A percentile compares a stretch with the other conserved stretches of the same genome.
Conservation (phyloP, 1,140 invertebrate species). For the Helicoverpa armigera region DNA sequence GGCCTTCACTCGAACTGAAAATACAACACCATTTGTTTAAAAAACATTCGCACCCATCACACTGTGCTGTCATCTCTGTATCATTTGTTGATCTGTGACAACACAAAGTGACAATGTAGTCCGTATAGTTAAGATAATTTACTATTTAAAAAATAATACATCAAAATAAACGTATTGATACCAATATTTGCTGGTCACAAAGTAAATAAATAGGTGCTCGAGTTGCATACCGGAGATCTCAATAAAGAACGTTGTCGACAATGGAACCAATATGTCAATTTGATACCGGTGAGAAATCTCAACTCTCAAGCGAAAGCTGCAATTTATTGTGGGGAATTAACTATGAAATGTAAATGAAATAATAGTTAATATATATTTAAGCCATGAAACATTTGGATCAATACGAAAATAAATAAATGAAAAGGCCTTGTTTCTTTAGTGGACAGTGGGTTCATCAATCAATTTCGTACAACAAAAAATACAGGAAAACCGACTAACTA, state of each 20-base stretch:
- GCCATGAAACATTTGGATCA: neutral
- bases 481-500: neutral
- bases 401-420: neutral
- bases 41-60: neutral
- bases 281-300: no score
- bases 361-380: no score
- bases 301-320: no score
- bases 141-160: neutral
- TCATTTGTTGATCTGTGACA: neutral
- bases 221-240: no score
- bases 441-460: slow-evolving; percentile 11
- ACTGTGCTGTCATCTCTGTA: neutral
- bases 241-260: no score
- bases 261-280: no score
- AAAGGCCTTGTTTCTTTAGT: neutral
- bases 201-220: no score
- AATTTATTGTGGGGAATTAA: no score
- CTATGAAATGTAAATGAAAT: no score
- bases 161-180: no score
- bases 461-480: neutral
- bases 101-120: neutral
- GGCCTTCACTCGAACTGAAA: slow-evolving; percentile 24
- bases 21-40: neutral
- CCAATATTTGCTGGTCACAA: no score
- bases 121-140: neutral